Evolutionary conservation across 2,888 invertebrate species (phyloP).

Genomic region (Leptopilina syphax): DNA sequence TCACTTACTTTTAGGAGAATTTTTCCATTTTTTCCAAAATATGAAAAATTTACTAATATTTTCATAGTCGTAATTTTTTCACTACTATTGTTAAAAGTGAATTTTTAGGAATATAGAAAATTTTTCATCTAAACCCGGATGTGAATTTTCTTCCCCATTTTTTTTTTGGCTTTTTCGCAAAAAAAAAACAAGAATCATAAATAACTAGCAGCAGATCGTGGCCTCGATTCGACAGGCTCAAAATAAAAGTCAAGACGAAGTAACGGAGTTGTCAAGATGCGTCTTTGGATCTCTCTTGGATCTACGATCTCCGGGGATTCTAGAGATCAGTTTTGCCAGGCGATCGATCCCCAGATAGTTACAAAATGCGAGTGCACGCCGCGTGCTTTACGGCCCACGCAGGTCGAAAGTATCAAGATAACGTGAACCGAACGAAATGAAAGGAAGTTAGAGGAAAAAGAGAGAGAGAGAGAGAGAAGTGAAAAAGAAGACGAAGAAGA

Average conservation of each 20-base stretch:
- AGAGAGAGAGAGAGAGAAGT: too few species aligned
- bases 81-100: too few species aligned
- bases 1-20: too few species aligned
- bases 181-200: background rate
- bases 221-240: slow-evolving; percentile 15
- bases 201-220: background rate
- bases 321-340: slow-evolving; percentile 48
- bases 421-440: slow-evolving; percentile 40
- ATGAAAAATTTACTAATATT: too few species aligned
- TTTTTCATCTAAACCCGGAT: background rate
- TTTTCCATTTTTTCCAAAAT: too few species aligned
- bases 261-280: slow-evolving; percentile 24
- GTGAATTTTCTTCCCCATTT: background rate
- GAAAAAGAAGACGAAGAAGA: too few species aligned
- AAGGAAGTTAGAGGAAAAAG: background rate
- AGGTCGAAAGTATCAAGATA: slow-evolving; percentile 48
- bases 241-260: slow-evolving; percentile 42
- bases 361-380: slow-evolving; percentile 50
- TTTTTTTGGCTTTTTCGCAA: background rate
- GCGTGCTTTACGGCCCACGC: slow-evolving; percentile 55
- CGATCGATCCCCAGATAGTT: slow-evolving; percentile 56
- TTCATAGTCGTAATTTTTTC: too few species aligned
- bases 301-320: slow-evolving; percentile 45
- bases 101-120: too few species aligned
- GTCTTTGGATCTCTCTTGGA: slow-evolving; percentile 29